Evolutionary conservation across 1,140 invertebrate genomes (phyloP).

Genomic region (Atopsyche davidsoni): DNA sequence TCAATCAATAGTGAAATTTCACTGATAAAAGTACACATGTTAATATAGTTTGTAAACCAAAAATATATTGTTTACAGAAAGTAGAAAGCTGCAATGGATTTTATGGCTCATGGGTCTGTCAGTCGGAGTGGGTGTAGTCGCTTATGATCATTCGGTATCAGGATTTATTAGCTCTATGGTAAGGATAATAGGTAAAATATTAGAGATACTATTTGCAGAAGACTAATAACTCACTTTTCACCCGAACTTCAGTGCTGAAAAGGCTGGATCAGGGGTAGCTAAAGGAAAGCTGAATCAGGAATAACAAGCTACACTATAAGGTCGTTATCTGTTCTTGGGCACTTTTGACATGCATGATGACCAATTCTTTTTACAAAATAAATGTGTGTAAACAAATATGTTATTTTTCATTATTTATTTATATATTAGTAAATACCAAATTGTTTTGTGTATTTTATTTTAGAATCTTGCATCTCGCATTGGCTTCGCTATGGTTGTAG

Average conservation of each 20-base stretch:
- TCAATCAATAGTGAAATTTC: too few species aligned
- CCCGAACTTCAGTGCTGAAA: too few species aligned
- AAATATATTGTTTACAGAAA: not conserved
- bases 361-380: too few species aligned
- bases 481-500: conserved; percentile 40
- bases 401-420: not conserved
- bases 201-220: too few species aligned
- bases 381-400: not conserved
- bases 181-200: too few species aligned
- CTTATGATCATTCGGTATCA: conserved; percentile 8
- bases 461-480: conserved; percentile 43
- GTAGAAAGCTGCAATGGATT: not conserved
- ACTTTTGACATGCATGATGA: too few species aligned
- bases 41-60: not conserved
- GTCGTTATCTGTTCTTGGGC: too few species aligned
- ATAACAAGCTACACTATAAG: too few species aligned
- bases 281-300: too few species aligned
- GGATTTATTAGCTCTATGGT: too few species aligned
- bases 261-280: too few species aligned
- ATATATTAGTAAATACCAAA: not conserved
- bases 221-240: too few species aligned
- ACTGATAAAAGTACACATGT: conserved; percentile 7
- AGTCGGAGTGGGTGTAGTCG: conserved; percentile 2
- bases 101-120: conserved; percentile 6
- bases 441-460: conserved; percentile 5